Evolutionary conservation across 2,113 vertebrate genomes (phyloP).

Genomic region (Rhynchomys soricoides): DNA sequence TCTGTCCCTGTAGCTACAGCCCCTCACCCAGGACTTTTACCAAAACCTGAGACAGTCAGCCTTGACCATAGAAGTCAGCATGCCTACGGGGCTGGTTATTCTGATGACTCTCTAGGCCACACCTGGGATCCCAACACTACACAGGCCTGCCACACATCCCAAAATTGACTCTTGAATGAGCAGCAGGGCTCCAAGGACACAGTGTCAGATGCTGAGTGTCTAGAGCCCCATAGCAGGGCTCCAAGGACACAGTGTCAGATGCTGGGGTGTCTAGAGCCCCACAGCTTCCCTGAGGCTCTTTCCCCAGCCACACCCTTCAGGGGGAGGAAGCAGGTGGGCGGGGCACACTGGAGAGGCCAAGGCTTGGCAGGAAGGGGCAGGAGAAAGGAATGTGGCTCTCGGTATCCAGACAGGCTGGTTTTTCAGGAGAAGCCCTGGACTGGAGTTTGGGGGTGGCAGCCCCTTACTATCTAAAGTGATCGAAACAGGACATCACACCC

Average conservation of each 20-base stretch:
- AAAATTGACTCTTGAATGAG: fast-evolving
- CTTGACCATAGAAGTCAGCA: background rate
- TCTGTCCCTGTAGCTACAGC: background rate
- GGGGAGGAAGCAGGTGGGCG: background rate
- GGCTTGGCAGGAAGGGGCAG: background rate
- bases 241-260: background rate
- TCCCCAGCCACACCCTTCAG: background rate
- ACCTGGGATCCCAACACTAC: too few species aligned
- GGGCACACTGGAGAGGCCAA: background rate
- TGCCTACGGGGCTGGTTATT: background rate
- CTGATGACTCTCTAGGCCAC: fast-evolving
- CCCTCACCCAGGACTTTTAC: too few species aligned
- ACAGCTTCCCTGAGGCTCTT: background rate
- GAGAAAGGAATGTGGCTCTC: background rate
- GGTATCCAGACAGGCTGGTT: slow-evolving; percentile 51
- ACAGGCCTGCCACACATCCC: fast-evolving
- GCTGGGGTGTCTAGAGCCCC: background rate
- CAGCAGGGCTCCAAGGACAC: fast-evolving
- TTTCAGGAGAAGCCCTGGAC: background rate
- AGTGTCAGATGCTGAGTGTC: background rate
- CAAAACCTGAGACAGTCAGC: background rate
- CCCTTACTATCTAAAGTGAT: background rate
- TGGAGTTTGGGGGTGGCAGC: background rate
- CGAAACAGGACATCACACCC: background rate
- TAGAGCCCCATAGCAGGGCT: too few species aligned